Conservation (phyloP, 64 coral and sea anemone species). For the Astreopora myriophthalma region DNA sequence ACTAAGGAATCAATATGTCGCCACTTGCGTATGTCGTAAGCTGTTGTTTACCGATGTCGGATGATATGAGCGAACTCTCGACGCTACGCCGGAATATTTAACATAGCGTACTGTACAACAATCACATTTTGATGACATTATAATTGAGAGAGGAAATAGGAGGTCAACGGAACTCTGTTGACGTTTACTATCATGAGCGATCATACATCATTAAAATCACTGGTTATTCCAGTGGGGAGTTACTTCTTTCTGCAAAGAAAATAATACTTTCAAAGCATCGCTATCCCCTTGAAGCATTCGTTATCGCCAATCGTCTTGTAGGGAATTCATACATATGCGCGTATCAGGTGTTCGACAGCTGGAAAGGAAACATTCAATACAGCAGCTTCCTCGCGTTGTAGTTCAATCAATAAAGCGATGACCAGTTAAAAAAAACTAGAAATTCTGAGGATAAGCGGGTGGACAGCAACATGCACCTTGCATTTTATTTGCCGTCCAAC, state of each 20-base stretch:
- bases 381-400: neutral
- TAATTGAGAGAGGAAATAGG: neutral
- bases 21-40: too few species aligned
- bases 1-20: too few species aligned
- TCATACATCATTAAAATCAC: neutral
- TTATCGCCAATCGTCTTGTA: too few species aligned
- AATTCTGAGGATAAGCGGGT: neutral
- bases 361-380: neutral
- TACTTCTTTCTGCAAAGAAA: neutral
- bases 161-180: neutral
- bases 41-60: too few species aligned
- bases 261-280: neutral
- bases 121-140: too few species aligned
- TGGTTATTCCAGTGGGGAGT: neutral
- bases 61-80: too few species aligned
- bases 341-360: too few species aligned
- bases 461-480: neutral
- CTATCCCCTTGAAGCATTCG: too few species aligned
- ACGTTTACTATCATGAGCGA: neutral
- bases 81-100: neutral
- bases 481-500: neutral
- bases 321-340: too few species aligned
- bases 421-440: neutral
- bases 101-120: neutral
- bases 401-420: neutral